Conservation (phyloP, 2,797 vertebrate species). For the Sus cebifrons region DNA sequence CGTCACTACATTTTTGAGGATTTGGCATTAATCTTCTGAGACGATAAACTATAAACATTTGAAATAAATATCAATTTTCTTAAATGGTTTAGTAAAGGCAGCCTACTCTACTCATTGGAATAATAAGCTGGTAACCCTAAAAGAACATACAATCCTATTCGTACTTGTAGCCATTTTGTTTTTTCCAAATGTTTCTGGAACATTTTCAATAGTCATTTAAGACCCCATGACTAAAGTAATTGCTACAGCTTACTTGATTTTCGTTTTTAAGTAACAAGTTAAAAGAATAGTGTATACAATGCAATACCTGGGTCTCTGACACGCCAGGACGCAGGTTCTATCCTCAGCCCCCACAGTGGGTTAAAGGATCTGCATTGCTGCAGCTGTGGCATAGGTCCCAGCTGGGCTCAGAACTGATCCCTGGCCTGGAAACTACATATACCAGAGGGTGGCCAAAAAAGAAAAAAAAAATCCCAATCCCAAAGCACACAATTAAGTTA, state of each 20-base stretch:
- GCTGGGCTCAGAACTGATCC: too few relatives aligned
- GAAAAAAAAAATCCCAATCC: not conserved
- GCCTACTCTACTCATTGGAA: constrained; percentile 53
- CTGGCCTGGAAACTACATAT: too few relatives aligned
- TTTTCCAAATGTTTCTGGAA: constrained; percentile 63
- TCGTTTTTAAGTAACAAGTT: not conserved
- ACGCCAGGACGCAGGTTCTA: not conserved
- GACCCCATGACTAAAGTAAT: constrained; percentile 31
- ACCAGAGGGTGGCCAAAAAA: too few relatives aligned
- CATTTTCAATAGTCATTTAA: constrained; percentile 56
- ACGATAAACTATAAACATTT: constrained; percentile 76
- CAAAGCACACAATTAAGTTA: not conserved
- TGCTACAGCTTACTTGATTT: not conserved
- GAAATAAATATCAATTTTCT: constrained; percentile 81
- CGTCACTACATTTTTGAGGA: constrained; percentile 86
- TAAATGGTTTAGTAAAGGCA: constrained; percentile 76
- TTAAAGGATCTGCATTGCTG: too few relatives aligned
- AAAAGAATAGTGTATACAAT: constrained; percentile 31
- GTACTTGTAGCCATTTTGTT: not conserved
- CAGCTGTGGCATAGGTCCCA: too few relatives aligned
- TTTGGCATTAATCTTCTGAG: constrained; percentile 86
- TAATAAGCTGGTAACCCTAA: constrained; percentile 61
- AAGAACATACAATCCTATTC: constrained; percentile 40
- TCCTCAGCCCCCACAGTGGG: too few relatives aligned
- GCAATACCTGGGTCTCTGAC: constrained; percentile 31